Conservation (phyloP, 2,888 invertebrate species). For the Helobdella robusta region DNA sequence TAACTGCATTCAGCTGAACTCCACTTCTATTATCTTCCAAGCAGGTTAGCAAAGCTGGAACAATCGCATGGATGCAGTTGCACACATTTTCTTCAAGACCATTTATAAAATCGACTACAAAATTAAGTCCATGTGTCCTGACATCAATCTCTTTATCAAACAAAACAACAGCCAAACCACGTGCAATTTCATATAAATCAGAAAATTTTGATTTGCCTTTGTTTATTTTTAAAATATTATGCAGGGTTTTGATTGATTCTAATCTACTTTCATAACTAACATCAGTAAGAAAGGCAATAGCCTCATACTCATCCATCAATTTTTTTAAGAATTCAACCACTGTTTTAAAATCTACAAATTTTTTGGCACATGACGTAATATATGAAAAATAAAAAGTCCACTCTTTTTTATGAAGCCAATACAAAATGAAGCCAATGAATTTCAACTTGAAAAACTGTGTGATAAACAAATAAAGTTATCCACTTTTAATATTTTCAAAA, state of each 20-base stretch:
- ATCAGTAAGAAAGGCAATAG: conserved; percentile 22
- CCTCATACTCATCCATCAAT: conserved; percentile 24
- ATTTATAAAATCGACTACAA: conserved; percentile 18
- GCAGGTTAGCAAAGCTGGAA: conserved; percentile 20
- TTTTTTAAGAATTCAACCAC: background rate
- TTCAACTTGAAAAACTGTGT: no score
- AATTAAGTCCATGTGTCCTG: conserved; percentile 8
- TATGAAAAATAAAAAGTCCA: no score
- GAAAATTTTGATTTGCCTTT: conserved; percentile 17
- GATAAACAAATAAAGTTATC: no score
- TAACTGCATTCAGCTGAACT: conserved; percentile 13
- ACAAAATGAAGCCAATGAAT: no score
- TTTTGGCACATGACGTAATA: no score
- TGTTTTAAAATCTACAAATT: no score
- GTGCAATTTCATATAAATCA: conserved; percentile 15
- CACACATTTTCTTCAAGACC: conserved; percentile 9
- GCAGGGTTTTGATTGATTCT: conserved; percentile 12
- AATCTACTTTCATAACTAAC: conserved; percentile 19
- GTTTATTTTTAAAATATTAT: conserved; percentile 7
- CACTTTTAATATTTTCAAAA: no score
- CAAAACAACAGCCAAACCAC: conserved; percentile 12
- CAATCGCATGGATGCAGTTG: conserved; percentile 15
- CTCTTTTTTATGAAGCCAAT: no score
- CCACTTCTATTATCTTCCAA: conserved; percentile 14
- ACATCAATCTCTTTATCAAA: conserved; percentile 24